phyloP scores from a whole-genome alignment of 1,140 invertebrate genomes.

The Aphelenchoides besseyi region DNA sequence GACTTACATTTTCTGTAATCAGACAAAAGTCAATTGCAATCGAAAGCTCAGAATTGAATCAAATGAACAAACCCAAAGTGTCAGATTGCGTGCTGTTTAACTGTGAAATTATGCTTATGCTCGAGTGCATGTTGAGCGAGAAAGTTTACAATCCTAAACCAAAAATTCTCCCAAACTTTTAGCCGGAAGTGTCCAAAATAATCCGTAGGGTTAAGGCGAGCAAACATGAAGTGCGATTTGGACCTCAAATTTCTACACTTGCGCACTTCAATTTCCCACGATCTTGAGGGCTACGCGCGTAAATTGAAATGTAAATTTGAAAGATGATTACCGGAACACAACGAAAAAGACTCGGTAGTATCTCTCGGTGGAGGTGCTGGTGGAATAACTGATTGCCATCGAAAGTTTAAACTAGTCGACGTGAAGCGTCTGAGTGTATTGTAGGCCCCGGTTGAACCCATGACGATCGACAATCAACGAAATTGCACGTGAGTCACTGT shows the following conservation, averaged over 20 bases:
- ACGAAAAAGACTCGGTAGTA: background rate
- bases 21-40: background rate
- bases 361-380: background rate
- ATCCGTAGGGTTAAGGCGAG: too few species aligned
- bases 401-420: background rate
- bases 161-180: background rate
- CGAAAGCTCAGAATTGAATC: background rate
- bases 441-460: constrained; percentile 7
- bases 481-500: background rate
- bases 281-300: background rate
- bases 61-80: constrained; percentile 1
- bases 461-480: background rate
- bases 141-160: background rate
- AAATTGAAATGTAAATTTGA: too few species aligned
- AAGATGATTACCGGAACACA: constrained; percentile 22
- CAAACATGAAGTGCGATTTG: too few species aligned
- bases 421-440: constrained; percentile 17
- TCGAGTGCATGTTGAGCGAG: constrained; percentile 14
- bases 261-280: background rate
- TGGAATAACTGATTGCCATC: constrained; percentile 8
- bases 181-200: background rate
- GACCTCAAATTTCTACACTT: background rate
- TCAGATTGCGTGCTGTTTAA: background rate
- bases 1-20: constrained; percentile 49
- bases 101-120: background rate